Base-by-base conservation (phyloP, 2,888 invertebrate species). In the Lasioglossum marginatum region DNA sequence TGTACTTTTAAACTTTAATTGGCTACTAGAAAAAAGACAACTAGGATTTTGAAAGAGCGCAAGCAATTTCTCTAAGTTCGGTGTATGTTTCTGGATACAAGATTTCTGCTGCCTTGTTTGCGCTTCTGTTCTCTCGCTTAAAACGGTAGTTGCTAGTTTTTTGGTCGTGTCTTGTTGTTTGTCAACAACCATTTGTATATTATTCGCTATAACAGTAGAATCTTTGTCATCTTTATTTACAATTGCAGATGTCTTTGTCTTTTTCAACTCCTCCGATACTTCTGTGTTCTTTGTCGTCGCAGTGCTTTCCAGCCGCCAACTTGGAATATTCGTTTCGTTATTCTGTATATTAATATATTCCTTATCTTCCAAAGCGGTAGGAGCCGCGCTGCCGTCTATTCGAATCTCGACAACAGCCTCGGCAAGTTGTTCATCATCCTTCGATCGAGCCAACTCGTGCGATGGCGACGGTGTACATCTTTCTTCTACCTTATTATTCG, bases 31-130 rank as follows among this genome's bases (percentile, higher is more conserved):
- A 91, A 97, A 97, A 77, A 97, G 94, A 89, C 96, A 96, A 76
- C 96, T 96, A 0, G 97, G 97, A 92, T 97, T 96, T 88, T 97
- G 97, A 92, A 97, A 97, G 3, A 97, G 91, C 43, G 97, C 97
- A 0, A 97, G 92, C 4, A 97, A 93, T 92, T 97, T 97, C 87
- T 97, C 97, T 77, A 97, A 95, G 92, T 97, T 96, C 12, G 97
- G 96, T 0, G 96, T 96, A 27, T 95, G 93, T 52, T 77, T 88
- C 37, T 91, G 91, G 71, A 87, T 75, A 19, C 77, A 83, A 23
- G 91, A 77, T 19, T 78, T 87, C n/a, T 84, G 66, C 40, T 84
- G 66, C 45, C 82, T 84, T 34, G 73, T 81, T 31, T 90, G 77
- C 23, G 77, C 63, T n/a, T 84, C 79, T 27, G 57, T 31, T 27